phyloP scores from a whole-genome alignment of 2,797 vertebrate species.

The Alexandromys oeconomus region DNA sequence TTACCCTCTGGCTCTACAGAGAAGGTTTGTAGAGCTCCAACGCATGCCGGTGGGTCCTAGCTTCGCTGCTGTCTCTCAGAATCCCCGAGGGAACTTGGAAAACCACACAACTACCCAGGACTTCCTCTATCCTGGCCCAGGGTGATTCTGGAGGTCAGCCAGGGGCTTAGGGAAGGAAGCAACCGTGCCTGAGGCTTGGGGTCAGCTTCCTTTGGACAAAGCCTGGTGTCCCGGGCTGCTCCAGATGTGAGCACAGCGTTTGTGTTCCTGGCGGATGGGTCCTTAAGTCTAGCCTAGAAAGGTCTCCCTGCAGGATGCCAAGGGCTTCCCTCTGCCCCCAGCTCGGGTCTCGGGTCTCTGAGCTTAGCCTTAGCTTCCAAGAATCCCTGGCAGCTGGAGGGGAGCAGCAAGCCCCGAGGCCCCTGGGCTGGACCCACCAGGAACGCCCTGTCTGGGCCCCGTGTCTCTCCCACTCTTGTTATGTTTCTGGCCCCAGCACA shows the following conservation, averaged over 20 bases:
- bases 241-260: neutral
- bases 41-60: neutral
- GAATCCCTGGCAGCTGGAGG: conserved; percentile 59
- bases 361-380: neutral
- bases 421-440: accelerated
- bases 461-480: neutral
- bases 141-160: neutral
- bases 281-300: neutral
- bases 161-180: neutral
- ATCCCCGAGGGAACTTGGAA: neutral
- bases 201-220: conserved; percentile 1
- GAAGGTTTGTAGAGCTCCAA: neutral
- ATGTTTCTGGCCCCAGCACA: conserved; percentile 61
- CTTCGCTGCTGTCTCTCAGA: neutral
- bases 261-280: neutral
- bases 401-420: neutral
- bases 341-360: neutral
- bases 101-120: too few species aligned
- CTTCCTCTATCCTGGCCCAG: too few species aligned
- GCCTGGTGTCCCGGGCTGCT: neutral
- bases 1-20: neutral
- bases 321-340: conserved; percentile 55
- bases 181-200: neutral
- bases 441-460: neutral
- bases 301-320: neutral